A percentile compares a stretch with the other conserved stretches of the same genome.
phyloP scores from a whole-genome alignment of 2,113 vertebrate species.

The Heliornis fulica region DNA sequence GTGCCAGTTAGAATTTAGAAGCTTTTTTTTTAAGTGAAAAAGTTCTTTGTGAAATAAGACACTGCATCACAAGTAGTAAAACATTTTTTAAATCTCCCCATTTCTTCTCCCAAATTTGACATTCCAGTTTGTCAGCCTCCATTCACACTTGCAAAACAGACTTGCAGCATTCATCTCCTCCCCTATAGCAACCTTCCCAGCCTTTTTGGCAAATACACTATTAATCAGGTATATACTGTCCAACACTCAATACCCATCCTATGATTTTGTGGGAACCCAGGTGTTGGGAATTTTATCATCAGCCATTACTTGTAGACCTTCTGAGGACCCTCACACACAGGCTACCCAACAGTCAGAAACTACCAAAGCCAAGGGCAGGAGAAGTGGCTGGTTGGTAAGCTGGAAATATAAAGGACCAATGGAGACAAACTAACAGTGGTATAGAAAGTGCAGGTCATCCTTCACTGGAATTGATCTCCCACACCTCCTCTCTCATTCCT shows the following conservation, averaged over 20 bases:
- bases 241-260: not conserved
- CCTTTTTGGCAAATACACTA: not conserved
- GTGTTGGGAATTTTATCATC: not conserved
- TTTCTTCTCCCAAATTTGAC: not conserved
- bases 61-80: not conserved
- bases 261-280: not conserved
- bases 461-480: not conserved
- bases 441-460: not conserved
- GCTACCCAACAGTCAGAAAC: not conserved
- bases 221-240: not conserved
- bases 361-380: not conserved
- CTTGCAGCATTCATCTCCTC: not conserved
- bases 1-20: not conserved
- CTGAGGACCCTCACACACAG: fast-evolving
- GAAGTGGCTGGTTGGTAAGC: not conserved
- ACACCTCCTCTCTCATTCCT: not conserved
- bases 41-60: not conserved
- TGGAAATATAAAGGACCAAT: not conserved
- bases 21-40: not conserved
- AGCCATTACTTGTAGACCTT: not conserved
- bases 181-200: not conserved
- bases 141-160: not conserved
- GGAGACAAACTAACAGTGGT: not conserved
- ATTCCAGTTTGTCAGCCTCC: not conserved
- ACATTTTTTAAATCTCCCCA: not conserved